These are phyloP conservation scores for Ammodytes dubius DNA, from an alignment of 2,113 vertebrate genomes.

Conservation along the genomic window DNA sequence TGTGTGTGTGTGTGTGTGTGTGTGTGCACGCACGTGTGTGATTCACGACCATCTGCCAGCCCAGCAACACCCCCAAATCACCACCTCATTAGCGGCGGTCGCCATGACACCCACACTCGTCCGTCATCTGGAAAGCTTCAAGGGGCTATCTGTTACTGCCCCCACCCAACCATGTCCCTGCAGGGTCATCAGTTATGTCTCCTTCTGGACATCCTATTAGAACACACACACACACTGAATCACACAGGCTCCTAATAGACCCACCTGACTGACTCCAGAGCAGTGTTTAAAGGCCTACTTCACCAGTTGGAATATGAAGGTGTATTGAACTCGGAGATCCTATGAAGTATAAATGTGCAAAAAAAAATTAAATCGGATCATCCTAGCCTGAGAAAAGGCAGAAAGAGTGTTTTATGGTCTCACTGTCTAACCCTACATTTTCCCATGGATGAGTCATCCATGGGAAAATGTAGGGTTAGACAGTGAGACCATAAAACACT, in stretches of 20 bases:
- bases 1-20: slow-evolving; percentile 40
- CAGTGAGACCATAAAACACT: too few species aligned
- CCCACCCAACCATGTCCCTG: neutral
- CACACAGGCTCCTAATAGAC: slow-evolving; percentile 33
- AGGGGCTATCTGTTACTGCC: slow-evolving; percentile 38
- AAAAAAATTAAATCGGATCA: too few species aligned
- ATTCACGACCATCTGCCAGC: slow-evolving; percentile 74
- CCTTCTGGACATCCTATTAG: slow-evolving; percentile 56
- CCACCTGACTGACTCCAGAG: slow-evolving; percentile 11
- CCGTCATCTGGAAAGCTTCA: slow-evolving; percentile 67
- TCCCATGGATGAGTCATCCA: too few species aligned
- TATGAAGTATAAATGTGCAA: too few species aligned
- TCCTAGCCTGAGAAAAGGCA: too few species aligned
- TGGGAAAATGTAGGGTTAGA: too few species aligned
- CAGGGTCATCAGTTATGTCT: slow-evolving; percentile 65
- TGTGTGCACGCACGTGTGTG: slow-evolving; percentile 14
- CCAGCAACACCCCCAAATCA: slow-evolving; percentile 60
- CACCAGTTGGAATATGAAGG: too few species aligned
- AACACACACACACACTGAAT: slow-evolving; percentile 29
- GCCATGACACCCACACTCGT: slow-evolving; percentile 62
- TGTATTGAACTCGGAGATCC: too few species aligned
- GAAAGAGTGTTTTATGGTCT: too few species aligned
- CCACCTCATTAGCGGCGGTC: slow-evolving; percentile 67
- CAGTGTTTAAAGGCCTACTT: too few species aligned
- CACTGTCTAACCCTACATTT: too few species aligned